phyloP scores from a whole-genome alignment of 2,113 vertebrate genomes.

The Hiodon tergisus region DNA sequence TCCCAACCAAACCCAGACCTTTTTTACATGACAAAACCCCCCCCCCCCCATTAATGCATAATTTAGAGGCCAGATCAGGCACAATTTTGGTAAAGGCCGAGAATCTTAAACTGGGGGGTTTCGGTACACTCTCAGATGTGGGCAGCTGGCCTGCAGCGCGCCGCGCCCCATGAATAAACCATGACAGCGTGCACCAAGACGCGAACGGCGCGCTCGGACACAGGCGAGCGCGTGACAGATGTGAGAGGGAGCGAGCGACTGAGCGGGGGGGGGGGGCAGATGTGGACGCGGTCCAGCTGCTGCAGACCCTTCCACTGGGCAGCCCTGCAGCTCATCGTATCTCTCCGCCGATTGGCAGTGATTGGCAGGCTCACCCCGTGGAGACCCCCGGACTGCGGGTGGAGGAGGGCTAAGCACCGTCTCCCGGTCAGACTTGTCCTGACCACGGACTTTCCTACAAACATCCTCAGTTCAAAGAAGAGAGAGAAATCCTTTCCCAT shows the following conservation, averaged over 20 bases:
- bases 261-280: constrained; percentile 40
- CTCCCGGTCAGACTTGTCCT: constrained; percentile 22
- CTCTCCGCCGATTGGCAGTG: constrained; percentile 54
- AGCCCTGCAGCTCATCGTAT: constrained; percentile 37
- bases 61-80: constrained; percentile 60
- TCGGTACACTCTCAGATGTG: constrained; percentile 37
- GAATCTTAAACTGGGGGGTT: constrained; percentile 42
- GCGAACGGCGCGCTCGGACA: constrained; percentile 3
- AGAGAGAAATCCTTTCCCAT: constrained; percentile 9
- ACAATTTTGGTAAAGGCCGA: constrained; percentile 52
- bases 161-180: constrained; percentile 46
- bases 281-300: constrained; percentile 35
- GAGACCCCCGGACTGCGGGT: constrained; percentile 17
- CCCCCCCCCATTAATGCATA: constrained; percentile 56
- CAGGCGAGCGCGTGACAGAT: constrained; percentile 44
- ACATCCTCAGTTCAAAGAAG: constrained; percentile 31
- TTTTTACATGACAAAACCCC: constrained; percentile 59
- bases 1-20: constrained; percentile 54
- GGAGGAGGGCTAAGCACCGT: neutral
- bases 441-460: constrained; percentile 36
- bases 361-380: constrained; percentile 44
- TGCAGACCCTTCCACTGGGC: constrained; percentile 32
- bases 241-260: constrained; percentile 20
- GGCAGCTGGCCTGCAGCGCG: constrained; percentile 13
- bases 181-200: constrained; percentile 23